These are phyloP conservation scores for Sardina pilchardus DNA, from an alignment of 2,113 vertebrate genomes.

Conservation along the genomic window DNA sequence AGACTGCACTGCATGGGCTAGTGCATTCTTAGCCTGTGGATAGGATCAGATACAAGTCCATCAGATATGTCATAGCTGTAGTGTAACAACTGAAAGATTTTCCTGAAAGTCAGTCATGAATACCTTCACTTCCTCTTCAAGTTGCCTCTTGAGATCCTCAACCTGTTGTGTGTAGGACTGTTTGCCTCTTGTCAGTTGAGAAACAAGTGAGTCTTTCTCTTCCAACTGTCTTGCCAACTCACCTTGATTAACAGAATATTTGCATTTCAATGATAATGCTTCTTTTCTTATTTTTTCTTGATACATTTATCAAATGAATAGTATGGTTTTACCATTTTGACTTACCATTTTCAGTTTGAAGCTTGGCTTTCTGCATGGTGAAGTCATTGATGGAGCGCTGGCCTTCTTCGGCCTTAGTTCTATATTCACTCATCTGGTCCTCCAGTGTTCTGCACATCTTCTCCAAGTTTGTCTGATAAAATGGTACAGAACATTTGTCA, in stretches of 20 bases:
- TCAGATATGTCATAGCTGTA: too few species aligned
- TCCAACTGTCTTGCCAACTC: slow-evolving; percentile 71
- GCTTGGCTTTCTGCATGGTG: slow-evolving; percentile 74
- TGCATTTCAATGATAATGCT: too few species aligned
- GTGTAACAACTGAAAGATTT: too few species aligned
- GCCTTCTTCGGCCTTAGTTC: slow-evolving; percentile 77
- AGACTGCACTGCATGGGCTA: slow-evolving; percentile 71
- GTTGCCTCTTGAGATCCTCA: slow-evolving; percentile 80
- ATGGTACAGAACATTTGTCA: too few species aligned
- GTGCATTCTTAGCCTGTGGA: slow-evolving; percentile 52
- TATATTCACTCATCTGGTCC: slow-evolving; percentile 80
- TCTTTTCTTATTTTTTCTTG: too few species aligned
- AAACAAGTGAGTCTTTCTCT: slow-evolving; percentile 78
- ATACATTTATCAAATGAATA: too few species aligned
- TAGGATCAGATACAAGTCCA: not conserved
- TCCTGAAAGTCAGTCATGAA: too few species aligned
- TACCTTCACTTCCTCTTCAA: slow-evolving; percentile 79
- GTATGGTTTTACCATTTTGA: not conserved
- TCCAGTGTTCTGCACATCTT: slow-evolving; percentile 82
- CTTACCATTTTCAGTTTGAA: slow-evolving; percentile 81
- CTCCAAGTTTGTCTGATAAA: slow-evolving; percentile 74
- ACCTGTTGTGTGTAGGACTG: slow-evolving; percentile 78
- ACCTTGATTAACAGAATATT: slow-evolving; percentile 38
- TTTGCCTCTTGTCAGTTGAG: slow-evolving; percentile 77
- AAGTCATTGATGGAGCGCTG: slow-evolving; percentile 75